Conservation (phyloP, 2,113 vertebrate genomes). For the Ahaetulla prasina region DNA sequence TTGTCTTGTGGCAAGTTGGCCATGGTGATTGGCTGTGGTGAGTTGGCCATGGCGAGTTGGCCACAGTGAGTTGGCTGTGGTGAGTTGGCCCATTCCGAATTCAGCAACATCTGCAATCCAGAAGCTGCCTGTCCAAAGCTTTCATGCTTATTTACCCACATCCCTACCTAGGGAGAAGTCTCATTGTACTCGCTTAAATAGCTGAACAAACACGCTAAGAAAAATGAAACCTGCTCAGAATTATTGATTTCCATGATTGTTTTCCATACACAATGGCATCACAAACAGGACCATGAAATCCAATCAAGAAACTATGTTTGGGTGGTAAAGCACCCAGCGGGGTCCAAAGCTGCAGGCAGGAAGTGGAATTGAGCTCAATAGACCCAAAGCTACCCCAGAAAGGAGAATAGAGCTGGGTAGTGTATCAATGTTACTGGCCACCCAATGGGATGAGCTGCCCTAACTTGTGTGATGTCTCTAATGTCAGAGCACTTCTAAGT, state of each 20-base stretch:
- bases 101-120: background rate
- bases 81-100: background rate
- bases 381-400: background rate
- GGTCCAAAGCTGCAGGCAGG: background rate
- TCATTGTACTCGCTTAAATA: background rate
- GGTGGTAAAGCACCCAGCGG: background rate
- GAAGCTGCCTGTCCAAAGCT: background rate
- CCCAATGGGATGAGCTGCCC: background rate
- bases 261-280: background rate
- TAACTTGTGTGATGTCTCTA: background rate
- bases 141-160: background rate
- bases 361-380: background rate
- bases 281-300: background rate
- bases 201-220: background rate
- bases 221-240: background rate
- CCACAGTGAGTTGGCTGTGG: background rate
- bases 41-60: too few relatives aligned
- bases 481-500: background rate
- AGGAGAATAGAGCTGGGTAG: background rate
- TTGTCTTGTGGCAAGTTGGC: too few relatives aligned
- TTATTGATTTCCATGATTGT: background rate
- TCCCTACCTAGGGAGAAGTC: background rate
- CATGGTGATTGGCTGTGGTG: too few relatives aligned
- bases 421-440: background rate
- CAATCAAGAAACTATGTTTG: background rate